Conservation (phyloP, 2,113 vertebrate genomes). For the Gadus macrocephalus region DNA sequence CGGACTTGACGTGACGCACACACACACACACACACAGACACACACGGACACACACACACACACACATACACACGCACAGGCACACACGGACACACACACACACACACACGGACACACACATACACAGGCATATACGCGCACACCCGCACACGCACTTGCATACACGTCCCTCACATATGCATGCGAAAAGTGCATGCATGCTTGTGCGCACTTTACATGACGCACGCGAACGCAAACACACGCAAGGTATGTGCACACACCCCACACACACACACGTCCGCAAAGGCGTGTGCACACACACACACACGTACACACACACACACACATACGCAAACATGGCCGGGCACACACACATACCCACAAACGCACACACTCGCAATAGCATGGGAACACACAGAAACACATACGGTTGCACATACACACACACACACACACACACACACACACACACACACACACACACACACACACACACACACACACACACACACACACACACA, state of each 20-base stretch:
- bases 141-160: constrained; percentile 9
- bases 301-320: neutral
- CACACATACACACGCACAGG: constrained; percentile 14
- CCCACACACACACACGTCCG: neutral
- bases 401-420: too few species aligned
- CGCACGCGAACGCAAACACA: constrained; percentile 4
- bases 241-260: neutral
- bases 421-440: constrained; percentile 17
- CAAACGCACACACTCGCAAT: too few species aligned
- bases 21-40: constrained; percentile 1
- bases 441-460: constrained; percentile 15
- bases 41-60: constrained; percentile 13
- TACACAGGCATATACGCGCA: constrained; percentile 9
- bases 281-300: neutral
- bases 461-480: constrained; percentile 17
- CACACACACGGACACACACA: too few species aligned
- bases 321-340: too few species aligned
- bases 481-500: too few species aligned
- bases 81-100: constrained; percentile 25
- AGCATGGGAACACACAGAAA: too few species aligned
- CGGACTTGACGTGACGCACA: neutral
- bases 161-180: constrained; percentile 4
- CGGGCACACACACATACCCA: neutral
- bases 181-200: constrained; percentile 30
- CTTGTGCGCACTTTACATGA: constrained; percentile 22